phyloP scores from a whole-genome alignment of 2,797 vertebrate species.

The Paedocypris micromegethes region DNA sequence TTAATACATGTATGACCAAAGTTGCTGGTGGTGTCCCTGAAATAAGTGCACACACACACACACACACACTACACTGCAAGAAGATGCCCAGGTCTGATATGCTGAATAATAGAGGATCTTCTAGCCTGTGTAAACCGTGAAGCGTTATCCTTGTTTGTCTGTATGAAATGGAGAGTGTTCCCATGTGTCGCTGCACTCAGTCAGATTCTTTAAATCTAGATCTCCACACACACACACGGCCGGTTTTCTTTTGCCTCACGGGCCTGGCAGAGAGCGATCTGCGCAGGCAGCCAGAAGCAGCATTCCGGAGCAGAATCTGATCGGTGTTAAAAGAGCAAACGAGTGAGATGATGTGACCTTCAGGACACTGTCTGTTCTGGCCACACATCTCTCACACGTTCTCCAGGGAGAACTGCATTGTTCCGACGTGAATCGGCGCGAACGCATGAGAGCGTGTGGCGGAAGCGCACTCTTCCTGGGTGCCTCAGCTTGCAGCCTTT shows the following conservation, averaged over 20 bases:
- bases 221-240: background rate
- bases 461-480: constrained; percentile 52
- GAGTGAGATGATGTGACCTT: background rate
- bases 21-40: too few species aligned
- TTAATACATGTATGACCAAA: too few species aligned
- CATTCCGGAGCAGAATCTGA: constrained; percentile 18
- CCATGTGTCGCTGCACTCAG: constrained; percentile 14
- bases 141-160: too few species aligned
- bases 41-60: too few species aligned
- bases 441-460: constrained; percentile 5
- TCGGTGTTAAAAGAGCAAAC: background rate
- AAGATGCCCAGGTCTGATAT: too few species aligned
- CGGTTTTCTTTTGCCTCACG: constrained; percentile 3
- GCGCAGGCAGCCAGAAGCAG: background rate
- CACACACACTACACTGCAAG: too few species aligned
- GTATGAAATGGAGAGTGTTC: background rate
- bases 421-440: background rate
- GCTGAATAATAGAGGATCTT: too few species aligned
- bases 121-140: too few species aligned
- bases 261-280: constrained; percentile 5
- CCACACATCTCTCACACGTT: background rate
- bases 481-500: constrained; percentile 48
- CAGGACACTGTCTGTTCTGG: background rate
- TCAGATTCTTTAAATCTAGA: constrained; percentile 7
- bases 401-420: background rate